Evolutionary conservation across 2,888 invertebrate genomes (phyloP).

Genomic region (Geotrupes spiniger): DNA sequence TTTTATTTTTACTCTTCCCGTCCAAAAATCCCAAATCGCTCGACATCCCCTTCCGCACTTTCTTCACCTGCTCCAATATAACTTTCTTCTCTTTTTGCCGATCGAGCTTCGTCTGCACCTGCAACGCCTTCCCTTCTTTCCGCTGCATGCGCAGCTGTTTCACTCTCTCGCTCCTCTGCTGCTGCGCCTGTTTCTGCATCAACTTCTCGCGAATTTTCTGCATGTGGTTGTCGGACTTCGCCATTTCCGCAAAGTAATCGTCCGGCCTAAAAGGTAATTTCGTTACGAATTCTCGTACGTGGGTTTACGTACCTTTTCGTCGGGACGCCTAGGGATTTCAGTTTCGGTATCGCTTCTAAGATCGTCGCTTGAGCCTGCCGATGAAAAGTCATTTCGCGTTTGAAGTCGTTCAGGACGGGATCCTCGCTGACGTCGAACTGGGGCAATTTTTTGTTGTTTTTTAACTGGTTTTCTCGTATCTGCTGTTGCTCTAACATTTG

Average conservation of each 20-base stretch:
- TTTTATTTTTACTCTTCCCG: constrained; percentile 49
- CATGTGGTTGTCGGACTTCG: constrained; percentile 96
- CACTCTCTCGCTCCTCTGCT: constrained; percentile 86
- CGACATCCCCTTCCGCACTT: constrained; percentile 82
- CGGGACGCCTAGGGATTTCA: constrained; percentile 71
- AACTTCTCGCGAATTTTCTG: constrained; percentile 85
- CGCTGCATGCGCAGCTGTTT: constrained; percentile 85
- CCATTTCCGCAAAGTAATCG: constrained; percentile 99
- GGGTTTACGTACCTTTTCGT: constrained; percentile 62
- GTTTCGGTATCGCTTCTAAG: constrained; percentile 70
- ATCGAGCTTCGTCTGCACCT: constrained; percentile 76
- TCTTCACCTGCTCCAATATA: constrained; percentile 88
- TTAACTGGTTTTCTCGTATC: constrained; percentile 61
- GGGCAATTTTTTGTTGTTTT: constrained; percentile 68
- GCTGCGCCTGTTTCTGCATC: constrained; percentile 78
- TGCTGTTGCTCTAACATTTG: constrained; percentile 75
- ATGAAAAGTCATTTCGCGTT: constrained; percentile 83
- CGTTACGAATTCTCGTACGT: neutral
- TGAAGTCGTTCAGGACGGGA: constrained; percentile 86
- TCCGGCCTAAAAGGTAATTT: constrained; percentile 63
- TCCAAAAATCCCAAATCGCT: constrained; percentile 79
- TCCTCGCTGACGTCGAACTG: constrained; percentile 66
- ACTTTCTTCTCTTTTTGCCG: constrained; percentile 89
- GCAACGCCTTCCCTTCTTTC: constrained; percentile 89
- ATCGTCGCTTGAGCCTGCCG: constrained; percentile 87